phyloP scores from a whole-genome alignment of 2,888 invertebrate species.

The Hesperia comma region DNA sequence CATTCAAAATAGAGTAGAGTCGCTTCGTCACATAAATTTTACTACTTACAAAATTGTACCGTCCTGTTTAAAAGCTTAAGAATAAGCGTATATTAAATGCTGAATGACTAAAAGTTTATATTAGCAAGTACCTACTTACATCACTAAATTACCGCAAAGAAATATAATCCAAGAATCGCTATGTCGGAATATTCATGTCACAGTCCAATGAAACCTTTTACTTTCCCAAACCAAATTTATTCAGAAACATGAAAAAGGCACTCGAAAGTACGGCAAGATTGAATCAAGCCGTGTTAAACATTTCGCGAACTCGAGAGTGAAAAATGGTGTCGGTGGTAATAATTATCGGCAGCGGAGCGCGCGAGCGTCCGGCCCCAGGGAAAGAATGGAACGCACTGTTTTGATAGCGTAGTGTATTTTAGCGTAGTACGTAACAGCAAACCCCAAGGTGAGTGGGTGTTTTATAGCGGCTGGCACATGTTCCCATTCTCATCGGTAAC shows the following conservation, averaged over 20 bases:
- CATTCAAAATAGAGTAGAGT: background rate
- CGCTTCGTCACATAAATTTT: too few species aligned
- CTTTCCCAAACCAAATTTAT: constrained; percentile 32
- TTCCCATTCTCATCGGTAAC: constrained; percentile 54
- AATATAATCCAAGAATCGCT: constrained; percentile 29
- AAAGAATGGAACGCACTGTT: constrained; percentile 72
- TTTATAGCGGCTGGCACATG: constrained; percentile 57
- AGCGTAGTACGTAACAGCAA: constrained; percentile 70
- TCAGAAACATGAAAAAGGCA: constrained; percentile 18
- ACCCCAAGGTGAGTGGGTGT: constrained; percentile 74
- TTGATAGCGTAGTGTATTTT: constrained; percentile 79
- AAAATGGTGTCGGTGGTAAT: constrained; percentile 22
- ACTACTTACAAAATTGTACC: too few species aligned
- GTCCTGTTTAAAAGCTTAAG: background rate
- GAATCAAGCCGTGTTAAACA: constrained; percentile 18
- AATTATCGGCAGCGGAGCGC: constrained; percentile 41
- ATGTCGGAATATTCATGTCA: constrained; percentile 31
- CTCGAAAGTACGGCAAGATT: constrained; percentile 21
- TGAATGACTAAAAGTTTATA: background rate
- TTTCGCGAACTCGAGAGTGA: constrained; percentile 24
- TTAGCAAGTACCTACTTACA: constrained; percentile 26
- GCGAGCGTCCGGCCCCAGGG: constrained; percentile 61
- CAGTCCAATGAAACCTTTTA: constrained; percentile 25
- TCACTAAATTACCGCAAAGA: constrained; percentile 24
- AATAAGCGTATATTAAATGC: background rate